A percentile compares a stretch with the other conserved stretches of the same genome.
Evolutionary conservation across 2,113 vertebrate species (phyloP).

Genomic region (Eretmochelys imbricata): DNA sequence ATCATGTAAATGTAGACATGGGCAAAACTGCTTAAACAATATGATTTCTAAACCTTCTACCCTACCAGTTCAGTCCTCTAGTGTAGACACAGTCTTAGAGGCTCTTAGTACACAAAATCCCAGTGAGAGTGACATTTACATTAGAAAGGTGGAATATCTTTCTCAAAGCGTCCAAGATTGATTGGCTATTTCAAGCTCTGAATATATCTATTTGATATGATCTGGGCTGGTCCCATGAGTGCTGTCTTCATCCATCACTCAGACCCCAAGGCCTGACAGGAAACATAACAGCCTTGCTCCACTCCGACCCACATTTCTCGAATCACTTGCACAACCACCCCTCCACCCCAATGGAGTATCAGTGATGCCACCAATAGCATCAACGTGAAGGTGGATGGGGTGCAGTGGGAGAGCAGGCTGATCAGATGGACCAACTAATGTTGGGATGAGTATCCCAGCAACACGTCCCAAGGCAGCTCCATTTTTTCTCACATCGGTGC

Average conservation of each 20-base stretch:
- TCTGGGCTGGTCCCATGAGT: neutral
- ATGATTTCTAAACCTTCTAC: neutral
- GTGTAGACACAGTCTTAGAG: neutral
- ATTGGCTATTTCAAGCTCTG: neutral
- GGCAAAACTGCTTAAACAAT: neutral
- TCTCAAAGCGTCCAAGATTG: neutral
- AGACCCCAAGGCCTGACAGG: neutral
- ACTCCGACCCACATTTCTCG: neutral
- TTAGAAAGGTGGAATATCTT: neutral
- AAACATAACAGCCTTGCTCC: neutral
- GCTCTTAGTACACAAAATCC: neutral
- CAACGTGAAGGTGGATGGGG: neutral
- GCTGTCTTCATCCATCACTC: neutral
- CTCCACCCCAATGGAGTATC: no score
- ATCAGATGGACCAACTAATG: neutral
- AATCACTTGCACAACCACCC: neutral
- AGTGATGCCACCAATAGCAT: neutral
- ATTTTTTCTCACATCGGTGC: neutral
- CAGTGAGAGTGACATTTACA: neutral
- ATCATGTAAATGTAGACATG: neutral
- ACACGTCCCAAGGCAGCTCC: neutral
- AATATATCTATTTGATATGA: neutral
- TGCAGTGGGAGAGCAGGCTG: neutral
- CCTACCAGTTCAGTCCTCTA: neutral
- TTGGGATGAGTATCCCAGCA: neutral